A percentile compares a stretch with the other conserved stretches of the same genome.
phyloP scores from a whole-genome alignment of 2,797 vertebrate genomes.

The Cygnus olor region DNA sequence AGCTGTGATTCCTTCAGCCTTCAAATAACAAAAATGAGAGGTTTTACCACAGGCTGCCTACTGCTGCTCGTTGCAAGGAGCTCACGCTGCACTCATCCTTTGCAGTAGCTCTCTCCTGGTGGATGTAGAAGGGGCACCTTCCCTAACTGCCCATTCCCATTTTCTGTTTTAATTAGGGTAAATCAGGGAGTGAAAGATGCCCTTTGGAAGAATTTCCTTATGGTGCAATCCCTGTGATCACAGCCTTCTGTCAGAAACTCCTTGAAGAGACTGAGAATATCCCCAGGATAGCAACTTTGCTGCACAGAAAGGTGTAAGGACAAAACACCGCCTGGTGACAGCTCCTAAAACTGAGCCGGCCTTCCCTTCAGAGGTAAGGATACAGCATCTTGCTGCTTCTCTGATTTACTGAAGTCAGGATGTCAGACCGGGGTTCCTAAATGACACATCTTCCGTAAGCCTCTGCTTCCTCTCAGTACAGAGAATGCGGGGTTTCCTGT shows the following conservation, averaged over 20 bases:
- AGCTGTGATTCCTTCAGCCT: not conserved
- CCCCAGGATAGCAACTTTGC: not conserved
- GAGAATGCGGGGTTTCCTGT: not conserved
- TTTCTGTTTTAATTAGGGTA: not conserved
- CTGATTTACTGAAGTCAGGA: not conserved
- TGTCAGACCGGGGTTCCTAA: not conserved
- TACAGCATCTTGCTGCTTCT: not conserved
- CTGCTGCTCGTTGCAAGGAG: not conserved
- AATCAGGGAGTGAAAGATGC: not conserved
- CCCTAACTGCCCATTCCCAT: not conserved
- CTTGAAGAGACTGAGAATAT: not conserved
- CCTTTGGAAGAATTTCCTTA: not conserved
- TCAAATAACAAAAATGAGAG: not conserved
- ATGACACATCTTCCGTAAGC: not conserved
- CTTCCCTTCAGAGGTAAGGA: not conserved
- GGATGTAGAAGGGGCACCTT: not conserved
- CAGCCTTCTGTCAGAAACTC: not conserved
- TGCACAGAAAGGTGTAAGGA: not conserved
- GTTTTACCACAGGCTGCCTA: not conserved
- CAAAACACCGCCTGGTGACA: not conserved
- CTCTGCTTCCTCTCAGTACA: not conserved
- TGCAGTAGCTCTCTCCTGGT: not conserved
- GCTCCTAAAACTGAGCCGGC: not conserved
- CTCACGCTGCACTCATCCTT: rapidly evolving
- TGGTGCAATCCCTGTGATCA: not conserved